Base-by-base conservation (phyloP, 2,797 vertebrate genomes). In the Coilia nasus region DNA sequence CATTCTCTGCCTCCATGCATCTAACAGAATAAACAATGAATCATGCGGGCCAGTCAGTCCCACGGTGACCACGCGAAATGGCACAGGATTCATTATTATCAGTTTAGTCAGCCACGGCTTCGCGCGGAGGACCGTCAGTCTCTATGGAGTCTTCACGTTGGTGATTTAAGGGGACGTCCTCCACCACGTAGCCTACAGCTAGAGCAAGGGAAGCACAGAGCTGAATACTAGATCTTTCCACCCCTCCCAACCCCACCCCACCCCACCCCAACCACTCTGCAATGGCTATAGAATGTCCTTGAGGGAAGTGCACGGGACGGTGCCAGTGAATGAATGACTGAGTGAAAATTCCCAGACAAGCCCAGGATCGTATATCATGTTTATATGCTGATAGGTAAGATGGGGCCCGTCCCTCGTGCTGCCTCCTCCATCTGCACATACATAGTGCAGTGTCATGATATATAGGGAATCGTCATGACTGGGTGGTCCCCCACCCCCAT, bases 401-500 rank as follows among this genome's bases (percentile, higher is more conserved):
- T 78, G 71, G 67, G 62, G 35, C 6, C 31, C 71, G 71, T 78
- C 31, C 71, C 35, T 44, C 35, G 15, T 44, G 28, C 67, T 35
- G 67, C 25, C 67, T 71, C 67, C 3, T 60, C 60, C 50, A 54
- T 44, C 71, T 21, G 6, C 71, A 82, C 80, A 59, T 83, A 83
- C 81, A 81, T 67, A 82, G 84, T 75, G 75, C 31, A 78, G 17
- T 81, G 60, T 78, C 57, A 46, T 83, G 81, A 87, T 81, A 81
- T 85, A 78, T 57, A 85, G 81, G 46, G 82, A 85, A 78, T 78
- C 71, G 35, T 86, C 59, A 86, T 87, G 84, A 86, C 41, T 50
- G 44, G 86, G 87, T 82, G 60, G 44, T 82, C 54, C 7, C 50
- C 50, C 50, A 3, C 46, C 46, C 46, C 46, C 46, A 3, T 10